Base-by-base conservation (phyloP, 2,888 invertebrate genomes). In the Fissipunctia ypsillon region DNA sequence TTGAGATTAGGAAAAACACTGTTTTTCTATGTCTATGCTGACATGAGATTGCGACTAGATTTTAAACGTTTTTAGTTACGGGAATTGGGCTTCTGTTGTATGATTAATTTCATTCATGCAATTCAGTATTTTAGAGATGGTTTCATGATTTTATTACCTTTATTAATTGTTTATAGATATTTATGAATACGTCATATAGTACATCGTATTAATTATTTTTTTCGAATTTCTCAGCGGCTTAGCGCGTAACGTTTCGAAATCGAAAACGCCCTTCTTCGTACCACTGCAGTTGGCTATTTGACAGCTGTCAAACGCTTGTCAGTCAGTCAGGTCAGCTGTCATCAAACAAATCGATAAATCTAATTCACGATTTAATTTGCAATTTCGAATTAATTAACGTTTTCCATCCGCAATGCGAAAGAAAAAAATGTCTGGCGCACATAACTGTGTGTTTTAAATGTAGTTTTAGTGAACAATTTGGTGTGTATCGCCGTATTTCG, bases 311-410 rank as follows among this genome's bases (percentile, higher is more conserved):
- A 74, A 65, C 19, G 2, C 0, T 41, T 82, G 71, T 54, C 69
- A 69, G 60, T 56, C 45, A 65, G 48, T 69, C 10, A 66, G 69
- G 57, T 75, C 78, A 76, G 80, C 73, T 88, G 83, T 84, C 83
- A 83, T 35, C 45, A 73, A 79, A 78, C 68, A 80, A 84, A 87
- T 87, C 87, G 57, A 87, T 87, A 87, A 85, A 70, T 70, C 50
- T 4, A 10, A 43, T 72, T 63, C 54, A 67, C 28, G 69, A 69
- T 61, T 79, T 74, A 76, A 64, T 69, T 78, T 60, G 54, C 35
- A 76, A 78, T 76, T 81, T 80, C 10, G 28, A 41, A 56, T 22
- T 70, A 80, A 82, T 84, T 86, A 84, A 19, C 48, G 59, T 63
- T 69, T 80, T 69, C 48, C 25, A 76, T 67, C 73, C 71, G 59